These are phyloP conservation scores for Seira ritae DNA, from an alignment of 2,888 invertebrate genomes.

Conservation along the genomic window DNA sequence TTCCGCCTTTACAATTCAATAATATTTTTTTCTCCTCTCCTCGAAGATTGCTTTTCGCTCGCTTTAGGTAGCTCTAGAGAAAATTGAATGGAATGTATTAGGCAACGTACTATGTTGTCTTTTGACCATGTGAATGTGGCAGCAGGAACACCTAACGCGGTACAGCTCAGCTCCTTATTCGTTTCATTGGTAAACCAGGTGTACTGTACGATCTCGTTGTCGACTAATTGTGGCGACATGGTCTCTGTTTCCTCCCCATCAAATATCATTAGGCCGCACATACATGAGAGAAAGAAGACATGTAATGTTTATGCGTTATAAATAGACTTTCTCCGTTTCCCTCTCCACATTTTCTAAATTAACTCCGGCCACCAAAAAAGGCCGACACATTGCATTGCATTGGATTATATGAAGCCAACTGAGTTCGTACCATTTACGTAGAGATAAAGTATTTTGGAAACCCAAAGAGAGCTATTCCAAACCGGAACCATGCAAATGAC, in stretches of 20 bases:
- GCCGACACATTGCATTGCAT: background rate
- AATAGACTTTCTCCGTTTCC: background rate
- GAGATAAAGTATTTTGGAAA: slow-evolving; percentile 57
- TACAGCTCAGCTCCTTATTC: slow-evolving; percentile 51
- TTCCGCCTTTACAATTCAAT: slow-evolving; percentile 14
- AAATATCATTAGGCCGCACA: background rate
- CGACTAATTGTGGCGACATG: slow-evolving; percentile 1
- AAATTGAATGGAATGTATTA: slow-evolving; percentile 19
- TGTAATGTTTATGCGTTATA: background rate
- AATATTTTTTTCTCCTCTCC: background rate
- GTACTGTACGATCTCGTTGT: slow-evolving; percentile 29
- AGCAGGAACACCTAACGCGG: slow-evolving; percentile 49
- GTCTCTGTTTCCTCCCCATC: slow-evolving; percentile 35
- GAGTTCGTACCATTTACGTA: slow-evolving; percentile 62
- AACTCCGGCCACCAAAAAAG: background rate
- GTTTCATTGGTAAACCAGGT: slow-evolving; percentile 68
- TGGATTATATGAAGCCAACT: background rate
- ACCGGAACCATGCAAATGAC: slow-evolving; percentile 67
- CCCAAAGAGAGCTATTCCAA: slow-evolving; percentile 70
- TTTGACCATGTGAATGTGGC: slow-evolving; percentile 58
- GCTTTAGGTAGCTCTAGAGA: background rate
- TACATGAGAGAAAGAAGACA: background rate
- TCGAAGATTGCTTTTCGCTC: background rate
- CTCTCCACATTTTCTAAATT: background rate
- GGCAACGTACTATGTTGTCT: slow-evolving; percentile 28